These are phyloP conservation scores for Selene dorsalis DNA, from an alignment of 2,797 vertebrate genomes.

Conservation along the genomic window DNA sequence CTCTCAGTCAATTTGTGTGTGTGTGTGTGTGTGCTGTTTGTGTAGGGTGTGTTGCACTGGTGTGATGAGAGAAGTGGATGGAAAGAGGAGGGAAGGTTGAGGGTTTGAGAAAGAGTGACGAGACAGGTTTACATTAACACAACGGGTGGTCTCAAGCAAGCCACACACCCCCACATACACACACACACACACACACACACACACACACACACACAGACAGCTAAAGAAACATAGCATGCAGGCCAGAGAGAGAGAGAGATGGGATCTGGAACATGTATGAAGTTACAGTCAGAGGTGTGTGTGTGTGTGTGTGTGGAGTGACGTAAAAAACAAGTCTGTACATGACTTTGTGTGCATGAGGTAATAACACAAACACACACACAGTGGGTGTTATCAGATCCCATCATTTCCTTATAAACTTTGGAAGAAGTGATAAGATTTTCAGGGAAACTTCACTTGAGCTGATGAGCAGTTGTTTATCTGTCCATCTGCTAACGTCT, in stretches of 20 bases:
- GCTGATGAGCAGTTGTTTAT: constrained; percentile 3
- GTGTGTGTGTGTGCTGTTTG: neutral
- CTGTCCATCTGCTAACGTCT: neutral
- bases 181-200: constrained; percentile 24
- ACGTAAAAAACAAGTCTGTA: too few species aligned
- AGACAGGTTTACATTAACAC: constrained; percentile 65
- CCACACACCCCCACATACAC: constrained; percentile 38
- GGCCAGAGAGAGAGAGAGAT: constrained; percentile 3
- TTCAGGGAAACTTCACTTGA: neutral
- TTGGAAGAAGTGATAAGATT: neutral
- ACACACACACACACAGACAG: constrained; percentile 41
- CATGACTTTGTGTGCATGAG: too few species aligned
- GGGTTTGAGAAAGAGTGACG: constrained; percentile 20
- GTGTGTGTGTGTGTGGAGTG: too few species aligned
- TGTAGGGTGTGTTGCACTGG: neutral
- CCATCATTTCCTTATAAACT: neutral
- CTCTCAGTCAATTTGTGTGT: neutral
- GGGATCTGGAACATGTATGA: constrained; percentile 20
- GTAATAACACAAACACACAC: too few species aligned
- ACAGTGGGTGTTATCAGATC: too few species aligned
- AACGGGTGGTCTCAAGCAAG: constrained; percentile 66
- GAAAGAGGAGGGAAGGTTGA: constrained; percentile 26
- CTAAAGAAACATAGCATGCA: constrained; percentile 52
- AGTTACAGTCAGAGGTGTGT: constrained; percentile 7
- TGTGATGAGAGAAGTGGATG: constrained; percentile 12